A percentile compares a stretch with the other conserved stretches of the same genome.
These are phyloP conservation scores for Xyrauchen texanus DNA, from an alignment of 2,113 vertebrate genomes.

Conservation along the genomic window DNA sequence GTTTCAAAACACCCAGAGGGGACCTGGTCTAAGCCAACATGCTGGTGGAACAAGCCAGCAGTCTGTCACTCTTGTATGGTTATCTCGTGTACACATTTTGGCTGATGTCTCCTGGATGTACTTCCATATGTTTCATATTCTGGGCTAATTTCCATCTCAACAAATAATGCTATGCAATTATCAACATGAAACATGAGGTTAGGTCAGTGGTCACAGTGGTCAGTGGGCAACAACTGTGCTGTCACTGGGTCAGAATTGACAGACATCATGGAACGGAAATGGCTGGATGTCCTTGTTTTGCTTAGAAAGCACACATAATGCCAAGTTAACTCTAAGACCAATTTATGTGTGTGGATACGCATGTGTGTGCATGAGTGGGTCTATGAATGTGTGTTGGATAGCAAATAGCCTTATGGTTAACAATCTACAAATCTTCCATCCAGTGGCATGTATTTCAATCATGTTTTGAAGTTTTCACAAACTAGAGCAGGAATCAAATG, in stretches of 20 bases:
- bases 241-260: background rate
- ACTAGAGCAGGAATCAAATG: too few species aligned
- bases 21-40: constrained; percentile 36
- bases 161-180: constrained; percentile 29
- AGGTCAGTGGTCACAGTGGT: background rate
- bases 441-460: too few species aligned
- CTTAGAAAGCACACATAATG: background rate
- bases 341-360: constrained; percentile 25
- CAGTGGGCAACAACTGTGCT: constrained; percentile 13
- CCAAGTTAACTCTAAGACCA: background rate
- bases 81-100: constrained; percentile 38
- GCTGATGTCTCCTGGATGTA: constrained; percentile 30
- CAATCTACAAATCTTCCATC: too few species aligned
- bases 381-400: background rate
- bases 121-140: constrained; percentile 26
- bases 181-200: constrained; percentile 24
- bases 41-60: constrained; percentile 39
- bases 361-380: constrained; percentile 10
- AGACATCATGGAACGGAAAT: constrained; percentile 16
- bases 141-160: constrained; percentile 38
- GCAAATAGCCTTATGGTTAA: background rate
- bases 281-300: constrained; percentile 7
- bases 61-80: constrained; percentile 34
- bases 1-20: constrained; percentile 24
- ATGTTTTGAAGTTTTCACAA: too few species aligned